Percentiles rank a stretch among this genome's conserved stretches.
Conservation (phyloP, 2,113 vertebrate species). For the Leucosticte australis region DNA sequence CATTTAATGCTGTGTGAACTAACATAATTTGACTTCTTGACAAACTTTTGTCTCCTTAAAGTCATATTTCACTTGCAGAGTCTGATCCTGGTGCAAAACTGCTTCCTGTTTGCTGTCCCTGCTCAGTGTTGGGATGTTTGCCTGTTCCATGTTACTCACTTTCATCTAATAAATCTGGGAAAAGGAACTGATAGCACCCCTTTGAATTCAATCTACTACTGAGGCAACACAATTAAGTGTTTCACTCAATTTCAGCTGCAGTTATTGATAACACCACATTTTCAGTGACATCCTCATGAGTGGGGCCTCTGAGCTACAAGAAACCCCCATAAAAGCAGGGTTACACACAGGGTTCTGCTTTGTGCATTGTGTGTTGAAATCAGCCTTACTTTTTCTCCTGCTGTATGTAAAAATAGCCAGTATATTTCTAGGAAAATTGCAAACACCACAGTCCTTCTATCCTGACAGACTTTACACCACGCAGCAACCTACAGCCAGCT, state of each 20-base stretch:
- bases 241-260: background rate
- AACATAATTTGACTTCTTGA: background rate
- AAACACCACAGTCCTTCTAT: background rate
- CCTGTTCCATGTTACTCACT: background rate
- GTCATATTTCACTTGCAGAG: background rate
- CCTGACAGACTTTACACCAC: background rate
- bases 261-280: background rate
- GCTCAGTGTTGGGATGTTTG: background rate
- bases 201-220: background rate
- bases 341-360: background rate
- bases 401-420: background rate
- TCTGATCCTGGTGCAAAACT: background rate
- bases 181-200: background rate
- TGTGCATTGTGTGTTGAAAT: background rate
- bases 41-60: background rate
- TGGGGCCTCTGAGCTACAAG: background rate
- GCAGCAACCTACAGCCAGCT: background rate
- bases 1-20: background rate
- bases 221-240: background rate
- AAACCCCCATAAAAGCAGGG: background rate
- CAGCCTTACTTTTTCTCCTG: background rate
- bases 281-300: background rate
- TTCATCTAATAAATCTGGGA: background rate
- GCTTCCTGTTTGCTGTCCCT: background rate
- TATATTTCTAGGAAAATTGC: background rate